Base-by-base conservation (phyloP, 1,140 invertebrate species). In the Reticulitermes speratus region DNA sequence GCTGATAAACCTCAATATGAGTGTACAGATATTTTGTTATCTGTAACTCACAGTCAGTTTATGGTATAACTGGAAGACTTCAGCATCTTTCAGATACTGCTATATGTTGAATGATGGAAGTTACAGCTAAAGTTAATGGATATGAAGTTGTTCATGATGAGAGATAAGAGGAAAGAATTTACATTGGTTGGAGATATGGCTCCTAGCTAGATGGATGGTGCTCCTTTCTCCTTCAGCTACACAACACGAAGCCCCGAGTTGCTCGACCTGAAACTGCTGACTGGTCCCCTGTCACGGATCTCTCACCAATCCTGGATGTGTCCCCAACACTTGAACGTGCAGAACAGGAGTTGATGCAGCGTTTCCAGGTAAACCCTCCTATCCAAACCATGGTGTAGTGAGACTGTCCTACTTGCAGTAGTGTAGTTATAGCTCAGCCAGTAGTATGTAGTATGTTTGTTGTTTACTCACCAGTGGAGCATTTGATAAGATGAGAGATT, bases 281-380 rank as follows among this genome's bases (percentile, higher is more conserved):
- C 89, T 93, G 92, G 91, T 92, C 92, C 6, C 91, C 91, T n/a
- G 90, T 92, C 6, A 91, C 91, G 69, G 92, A 92, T 84, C 88
- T 93, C 14, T 93, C 92, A 12, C 92, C 92, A 3, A 93, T 93
- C 65, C 84, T 92, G 83, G 92, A 92, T 88, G 92, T 93, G 3
- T 92, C 92, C 3, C 92, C 92, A 0, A 92, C 92, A 2, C 86
- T 93, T 23, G 92, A 93, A 88, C 90, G 91, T 82, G 91, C 91
- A 12, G 92, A 92, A 86, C 91, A 92, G 85, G 90, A 90, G 85
- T 90, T 91, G 85, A 92, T 92, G 91, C 88, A 89, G 84, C 87
- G 87, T 69, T 87, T 87, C 86, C 86, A 88, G 87, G 87, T 87
- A 87, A 87, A 69, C 52, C 32, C 30, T 75, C 65, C n/a, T 8